Evolutionary conservation across 2,797 vertebrate species (phyloP).

Genomic region (Bovichtus diacanthus): DNA sequence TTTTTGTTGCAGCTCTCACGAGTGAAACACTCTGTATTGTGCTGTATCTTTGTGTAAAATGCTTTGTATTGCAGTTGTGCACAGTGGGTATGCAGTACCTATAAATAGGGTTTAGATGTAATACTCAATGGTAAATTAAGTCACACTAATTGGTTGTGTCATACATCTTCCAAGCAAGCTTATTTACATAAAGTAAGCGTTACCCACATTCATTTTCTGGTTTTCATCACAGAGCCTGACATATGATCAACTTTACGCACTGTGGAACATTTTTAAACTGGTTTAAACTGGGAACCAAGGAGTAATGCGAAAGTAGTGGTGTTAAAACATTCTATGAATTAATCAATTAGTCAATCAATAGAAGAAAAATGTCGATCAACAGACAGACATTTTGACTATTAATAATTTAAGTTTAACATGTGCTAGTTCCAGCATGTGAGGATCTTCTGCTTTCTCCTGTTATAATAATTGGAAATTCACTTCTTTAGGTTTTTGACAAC

Average conservation of each 20-base stretch:
- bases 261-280: not conserved
- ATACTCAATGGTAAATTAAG: not conserved
- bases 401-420: not conserved
- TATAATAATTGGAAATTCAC: not conserved
- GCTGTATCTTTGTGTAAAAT: not conserved
- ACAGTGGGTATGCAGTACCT: not conserved
- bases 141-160: not conserved
- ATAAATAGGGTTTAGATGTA: not conserved
- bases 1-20: conserved; percentile 7
- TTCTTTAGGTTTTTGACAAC: too few relatives aligned
- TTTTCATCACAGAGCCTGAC: not conserved
- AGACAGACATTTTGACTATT: not conserved
- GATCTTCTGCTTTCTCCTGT: not conserved
- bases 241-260: not conserved
- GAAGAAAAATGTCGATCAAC: not conserved
- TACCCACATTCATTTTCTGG: not conserved
- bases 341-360: not conserved
- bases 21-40: conserved; percentile 5
- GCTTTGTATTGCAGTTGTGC: not conserved
- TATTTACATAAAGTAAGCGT: not conserved
- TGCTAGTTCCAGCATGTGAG: not conserved
- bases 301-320: too few relatives aligned
- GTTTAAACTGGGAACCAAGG: not conserved
- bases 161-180: not conserved
- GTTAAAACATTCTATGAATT: not conserved